Evolutionary conservation across 2,888 invertebrate species (phyloP).

Genomic region (Phytoseiulus persimilis): DNA sequence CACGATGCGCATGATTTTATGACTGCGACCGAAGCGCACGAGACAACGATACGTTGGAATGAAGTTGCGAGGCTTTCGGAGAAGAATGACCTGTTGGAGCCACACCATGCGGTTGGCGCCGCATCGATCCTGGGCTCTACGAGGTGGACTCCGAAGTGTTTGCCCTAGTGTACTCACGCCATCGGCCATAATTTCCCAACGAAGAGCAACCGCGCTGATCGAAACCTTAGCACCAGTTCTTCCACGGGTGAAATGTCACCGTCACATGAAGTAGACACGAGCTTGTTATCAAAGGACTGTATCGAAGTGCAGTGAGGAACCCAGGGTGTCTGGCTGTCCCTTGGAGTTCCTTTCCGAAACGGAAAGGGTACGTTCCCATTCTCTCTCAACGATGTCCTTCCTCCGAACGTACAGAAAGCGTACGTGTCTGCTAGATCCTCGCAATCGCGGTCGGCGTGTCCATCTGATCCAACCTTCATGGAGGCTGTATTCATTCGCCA

Average conservation of each 20-base stretch:
- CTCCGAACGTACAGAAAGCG: background rate
- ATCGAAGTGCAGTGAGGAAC: background rate
- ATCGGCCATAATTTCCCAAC: background rate
- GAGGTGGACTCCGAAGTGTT: background rate
- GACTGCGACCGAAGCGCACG: too few relatives aligned
- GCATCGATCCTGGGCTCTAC: background rate
- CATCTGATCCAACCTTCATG: too few relatives aligned
- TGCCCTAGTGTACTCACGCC: background rate
- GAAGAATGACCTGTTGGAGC: background rate
- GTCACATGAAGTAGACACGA: background rate
- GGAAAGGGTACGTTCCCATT: background rate
- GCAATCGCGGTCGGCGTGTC: background rate
- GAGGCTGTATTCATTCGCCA: too few relatives aligned
- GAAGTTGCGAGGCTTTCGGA: too few relatives aligned
- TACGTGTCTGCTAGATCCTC: background rate
- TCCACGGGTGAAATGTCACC: background rate
- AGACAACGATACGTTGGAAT: too few relatives aligned
- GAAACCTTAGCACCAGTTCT: background rate
- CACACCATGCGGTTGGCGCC: background rate
- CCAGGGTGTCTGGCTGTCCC: background rate
- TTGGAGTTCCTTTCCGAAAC: background rate
- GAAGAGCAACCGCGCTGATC: background rate
- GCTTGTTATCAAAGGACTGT: background rate
- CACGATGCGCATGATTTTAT: too few relatives aligned
- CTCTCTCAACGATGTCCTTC: background rate